Percentiles rank a stretch among this genome's conserved stretches.
These are phyloP conservation scores for Phrynocephalus guinanensis DNA, from an alignment of 2,797 vertebrate species.

Conservation along the genomic window DNA sequence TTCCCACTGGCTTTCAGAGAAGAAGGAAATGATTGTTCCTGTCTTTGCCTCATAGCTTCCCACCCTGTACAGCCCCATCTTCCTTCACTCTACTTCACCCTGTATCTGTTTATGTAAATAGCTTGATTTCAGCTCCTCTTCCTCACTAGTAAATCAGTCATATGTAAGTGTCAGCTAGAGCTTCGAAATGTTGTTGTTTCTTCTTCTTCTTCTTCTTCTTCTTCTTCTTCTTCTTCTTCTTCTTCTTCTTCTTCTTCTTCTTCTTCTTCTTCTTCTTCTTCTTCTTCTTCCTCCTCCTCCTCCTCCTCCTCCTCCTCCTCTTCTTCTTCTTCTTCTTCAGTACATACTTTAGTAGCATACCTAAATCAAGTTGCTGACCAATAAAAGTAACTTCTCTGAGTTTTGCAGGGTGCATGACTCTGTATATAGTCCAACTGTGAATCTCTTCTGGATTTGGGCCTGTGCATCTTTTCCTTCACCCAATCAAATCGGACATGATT, in stretches of 20 bases:
- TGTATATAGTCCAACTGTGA: not conserved
- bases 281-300: too few species aligned
- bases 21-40: conserved; percentile 67
- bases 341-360: not conserved
- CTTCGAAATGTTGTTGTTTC: not conserved
- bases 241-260: too few species aligned
- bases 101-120: not conserved
- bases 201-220: too few species aligned
- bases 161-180: not conserved
- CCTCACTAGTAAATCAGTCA: accelerated
- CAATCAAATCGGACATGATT: not conserved
- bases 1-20: conserved; percentile 48
- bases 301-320: too few species aligned
- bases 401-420: not conserved
- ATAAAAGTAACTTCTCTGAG: too few species aligned
- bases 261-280: too few species aligned
- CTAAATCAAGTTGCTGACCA: not conserved
- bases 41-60: conserved; percentile 46
- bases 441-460: not conserved
- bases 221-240: too few species aligned
- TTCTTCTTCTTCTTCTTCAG: too few species aligned
- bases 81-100: not conserved
- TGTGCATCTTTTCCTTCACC: not conserved
- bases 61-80: conserved; percentile 29
- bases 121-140: not conserved